Base-by-base conservation (phyloP, 2,888 invertebrate species). In the Hedya salicella region DNA sequence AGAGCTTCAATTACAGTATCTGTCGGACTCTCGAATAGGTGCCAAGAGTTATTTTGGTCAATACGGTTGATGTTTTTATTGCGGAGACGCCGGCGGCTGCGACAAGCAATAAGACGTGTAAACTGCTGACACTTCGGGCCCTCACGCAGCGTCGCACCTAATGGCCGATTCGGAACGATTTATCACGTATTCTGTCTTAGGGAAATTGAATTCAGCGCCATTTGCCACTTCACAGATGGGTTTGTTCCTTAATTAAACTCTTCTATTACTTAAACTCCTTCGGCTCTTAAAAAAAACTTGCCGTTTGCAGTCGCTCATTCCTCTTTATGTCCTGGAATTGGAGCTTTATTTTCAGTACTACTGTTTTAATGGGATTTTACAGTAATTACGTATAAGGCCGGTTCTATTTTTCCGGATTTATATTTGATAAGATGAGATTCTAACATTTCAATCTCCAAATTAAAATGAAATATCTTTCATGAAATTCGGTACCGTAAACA, bases 21-120 rank as follows among this genome's bases (percentile, higher is more conserved):
- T 82, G 84, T 83, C 83, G 76, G 83, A 79, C 81, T 83, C 81
- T 79, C 84, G 88, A 84, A 80, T 81, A 82, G 81, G 77, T 91
- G 92, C 92, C 92, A 92, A 91, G 90, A 92, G 92, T 89, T 92
- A 92, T 92, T 92, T 91, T 87, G 87, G 92, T 91, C 85, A 86
- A 88, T 86, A 86, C 83, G 83, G 89, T 86, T 88, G 92, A 90
- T 91, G 92, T 89, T 91, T 92, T 92, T 92, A 91, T 91, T 91
- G 91, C 86, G 85, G 88, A 89, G 88, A 81, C 85, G 81, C 81
- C 79, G 78, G 73, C 82, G 80, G 80, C 71, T 77, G 78, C 82
- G 86, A 88, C 86, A 86, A 86, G 85, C 86, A 89, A 89, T 87
- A 88, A 88, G 89, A 87, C 84, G 82, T 85, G 83, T 81, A 83